Conservation (phyloP, 1,140 invertebrate species). For the Amphibalanus amphitrite region DNA sequence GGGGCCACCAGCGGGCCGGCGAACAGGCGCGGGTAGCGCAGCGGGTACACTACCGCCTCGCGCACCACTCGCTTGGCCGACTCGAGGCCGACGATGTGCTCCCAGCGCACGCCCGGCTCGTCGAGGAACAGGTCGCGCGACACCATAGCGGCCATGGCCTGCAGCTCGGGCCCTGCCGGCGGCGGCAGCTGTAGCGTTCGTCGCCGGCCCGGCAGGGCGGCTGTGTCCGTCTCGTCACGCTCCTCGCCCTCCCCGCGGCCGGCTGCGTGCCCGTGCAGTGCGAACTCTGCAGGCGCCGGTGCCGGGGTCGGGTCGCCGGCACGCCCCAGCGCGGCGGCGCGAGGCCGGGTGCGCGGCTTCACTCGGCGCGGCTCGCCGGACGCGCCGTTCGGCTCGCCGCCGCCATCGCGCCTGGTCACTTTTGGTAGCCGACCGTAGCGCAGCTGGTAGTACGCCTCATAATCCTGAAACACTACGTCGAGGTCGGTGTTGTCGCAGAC, state of each 20-base stretch:
- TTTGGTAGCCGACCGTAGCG: not conserved
- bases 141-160: no score
- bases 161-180: no score
- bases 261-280: slow-evolving; percentile 78
- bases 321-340: slow-evolving; percentile 11
- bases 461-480: slow-evolving; percentile 69
- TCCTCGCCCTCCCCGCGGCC: slow-evolving; percentile 76
- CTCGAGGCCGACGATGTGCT: slow-evolving; percentile 34
- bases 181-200: no score
- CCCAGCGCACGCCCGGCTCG: no score
- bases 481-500: slow-evolving; percentile 83
- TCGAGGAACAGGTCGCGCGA: no score
- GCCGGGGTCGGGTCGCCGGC: slow-evolving; percentile 10
- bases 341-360: slow-evolving; percentile 15
- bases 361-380: slow-evolving; percentile 15
- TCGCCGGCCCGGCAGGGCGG: slow-evolving; percentile 29
- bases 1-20: slow-evolving; percentile 39
- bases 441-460: slow-evolving; percentile 53
- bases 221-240: no score
- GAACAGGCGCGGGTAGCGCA: slow-evolving; percentile 70
- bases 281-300: slow-evolving; percentile 31
- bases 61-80: slow-evolving; percentile 38
- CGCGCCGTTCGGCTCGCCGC: slow-evolving; percentile 8
- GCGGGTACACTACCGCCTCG: slow-evolving; percentile 72
- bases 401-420: not conserved